Evolutionary conservation across 2,888 invertebrate species (phyloP).

Genomic region (Byasa hedistus): DNA sequence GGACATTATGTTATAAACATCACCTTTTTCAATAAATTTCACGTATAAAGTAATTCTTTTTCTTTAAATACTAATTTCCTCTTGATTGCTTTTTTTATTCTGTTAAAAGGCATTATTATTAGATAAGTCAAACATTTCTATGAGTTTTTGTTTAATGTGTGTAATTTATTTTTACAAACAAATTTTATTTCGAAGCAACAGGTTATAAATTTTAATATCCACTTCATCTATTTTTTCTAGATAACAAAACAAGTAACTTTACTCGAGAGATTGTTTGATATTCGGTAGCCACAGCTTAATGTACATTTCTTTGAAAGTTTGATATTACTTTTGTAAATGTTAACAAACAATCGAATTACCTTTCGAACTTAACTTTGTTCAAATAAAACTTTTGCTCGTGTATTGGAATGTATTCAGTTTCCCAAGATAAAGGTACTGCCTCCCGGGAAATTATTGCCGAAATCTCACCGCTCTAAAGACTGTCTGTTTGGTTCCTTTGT

Average conservation of each 20-base stretch:
- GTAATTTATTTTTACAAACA: neutral
- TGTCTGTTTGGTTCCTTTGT: constrained; percentile 68
- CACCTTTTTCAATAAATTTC: neutral
- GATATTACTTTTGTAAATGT: constrained; percentile 27
- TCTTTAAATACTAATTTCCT: neutral
- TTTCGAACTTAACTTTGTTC: constrained; percentile 21
- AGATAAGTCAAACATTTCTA: too few relatives aligned
- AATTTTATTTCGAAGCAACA: neutral
- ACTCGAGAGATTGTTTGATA: constrained; percentile 8
- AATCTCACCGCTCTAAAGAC: constrained; percentile 72
- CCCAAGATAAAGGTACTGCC: constrained; percentile 45
- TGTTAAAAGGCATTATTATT: too few relatives aligned
- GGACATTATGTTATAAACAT: neutral
- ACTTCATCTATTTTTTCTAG: neutral
- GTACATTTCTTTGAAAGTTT: constrained; percentile 10
- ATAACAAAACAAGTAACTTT: neutral
- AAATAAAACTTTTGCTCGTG: constrained; percentile 33
- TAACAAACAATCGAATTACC: constrained; percentile 27
- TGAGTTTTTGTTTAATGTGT: too few relatives aligned
- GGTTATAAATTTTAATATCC: neutral
- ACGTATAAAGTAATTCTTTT: neutral
- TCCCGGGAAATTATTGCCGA: constrained; percentile 76
- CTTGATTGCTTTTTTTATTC: neutral
- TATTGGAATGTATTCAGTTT: constrained; percentile 68
- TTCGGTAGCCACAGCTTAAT: constrained; percentile 8